Percentiles rank a stretch among this genome's conserved stretches.
Conservation (phyloP, 2,888 invertebrate species). For the Campopleginae sp. region DNA sequence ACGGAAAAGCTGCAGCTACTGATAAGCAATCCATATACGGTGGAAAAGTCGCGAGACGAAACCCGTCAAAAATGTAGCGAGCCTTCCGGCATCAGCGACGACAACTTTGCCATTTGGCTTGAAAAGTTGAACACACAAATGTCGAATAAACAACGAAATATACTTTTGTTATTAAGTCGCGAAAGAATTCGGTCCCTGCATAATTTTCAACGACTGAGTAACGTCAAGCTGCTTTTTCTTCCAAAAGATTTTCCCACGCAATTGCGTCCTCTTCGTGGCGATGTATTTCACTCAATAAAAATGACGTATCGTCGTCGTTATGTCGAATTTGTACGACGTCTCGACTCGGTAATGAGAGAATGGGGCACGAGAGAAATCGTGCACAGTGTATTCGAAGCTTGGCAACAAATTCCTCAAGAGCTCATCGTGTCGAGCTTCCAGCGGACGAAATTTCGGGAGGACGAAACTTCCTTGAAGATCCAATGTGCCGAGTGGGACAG, state of each 20-base stretch:
- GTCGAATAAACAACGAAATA: slow-evolving; percentile 70
- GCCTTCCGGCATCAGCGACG: slow-evolving; percentile 71
- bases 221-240: slow-evolving; percentile 75
- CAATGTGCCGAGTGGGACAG: slow-evolving; percentile 73
- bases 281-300: slow-evolving; percentile 77
- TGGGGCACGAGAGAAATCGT: slow-evolving; percentile 73
- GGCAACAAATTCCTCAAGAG: slow-evolving; percentile 74
- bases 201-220: slow-evolving; percentile 67
- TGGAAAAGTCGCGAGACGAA: slow-evolving; percentile 50
- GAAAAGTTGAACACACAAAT: slow-evolving; percentile 71
- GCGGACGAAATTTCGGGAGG: slow-evolving; percentile 76
- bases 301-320: slow-evolving; percentile 75
- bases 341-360: slow-evolving; percentile 17
- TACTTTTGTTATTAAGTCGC: slow-evolving; percentile 74
- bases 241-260: slow-evolving; percentile 75
- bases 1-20: slow-evolving; percentile 75
- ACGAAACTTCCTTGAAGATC: slow-evolving; percentile 72
- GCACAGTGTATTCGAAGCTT: slow-evolving; percentile 72
- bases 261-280: slow-evolving; percentile 74
- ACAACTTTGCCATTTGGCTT: slow-evolving; percentile 74
- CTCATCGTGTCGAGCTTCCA: slow-evolving; percentile 77
- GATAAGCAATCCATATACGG: slow-evolving; percentile 74
- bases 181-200: slow-evolving; percentile 69
- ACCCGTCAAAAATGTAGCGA: slow-evolving; percentile 68
- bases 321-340: slow-evolving; percentile 67